A percentile compares a stretch with the other conserved stretches of the same genome.
These are phyloP conservation scores for Encarsia formosa DNA, from an alignment of 2,888 invertebrate genomes.

Conservation along the genomic window DNA sequence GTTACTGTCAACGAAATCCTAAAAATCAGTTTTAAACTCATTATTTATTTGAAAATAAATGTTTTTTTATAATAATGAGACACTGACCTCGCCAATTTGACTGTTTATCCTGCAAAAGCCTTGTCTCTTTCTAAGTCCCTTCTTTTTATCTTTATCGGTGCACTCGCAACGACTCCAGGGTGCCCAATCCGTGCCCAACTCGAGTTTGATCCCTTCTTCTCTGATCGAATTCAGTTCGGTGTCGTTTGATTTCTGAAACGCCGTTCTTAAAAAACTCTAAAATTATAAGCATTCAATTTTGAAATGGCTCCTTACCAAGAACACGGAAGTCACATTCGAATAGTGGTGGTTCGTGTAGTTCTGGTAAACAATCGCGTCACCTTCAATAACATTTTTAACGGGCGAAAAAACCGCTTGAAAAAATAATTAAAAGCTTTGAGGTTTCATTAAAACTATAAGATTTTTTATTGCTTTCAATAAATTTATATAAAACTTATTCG, in stretches of 20 bases:
- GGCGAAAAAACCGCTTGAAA: no score
- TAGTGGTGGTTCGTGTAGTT: not conserved
- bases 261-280: no score
- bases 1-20: slow-evolving; percentile 2
- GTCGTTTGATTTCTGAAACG: slow-evolving; percentile 47
- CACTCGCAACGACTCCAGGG: slow-evolving; percentile 56
- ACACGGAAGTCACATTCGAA: not conserved
- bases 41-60: not conserved
- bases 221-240: slow-evolving; percentile 50
- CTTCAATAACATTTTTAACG: not conserved
- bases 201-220: slow-evolving; percentile 50
- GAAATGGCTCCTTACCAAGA: not conserved
- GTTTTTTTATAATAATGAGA: no score
- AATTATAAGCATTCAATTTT: not conserved
- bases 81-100: slow-evolving; percentile 30
- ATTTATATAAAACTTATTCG: slow-evolving; percentile 37
- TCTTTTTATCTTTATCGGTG: slow-evolving; percentile 43
- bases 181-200: slow-evolving; percentile 55
- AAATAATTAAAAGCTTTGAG: no score
- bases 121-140: slow-evolving; percentile 49
- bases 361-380: not conserved
- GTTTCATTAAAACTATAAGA: no score
- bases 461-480: slow-evolving; percentile 31
- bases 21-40: not conserved
- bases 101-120: slow-evolving; percentile 56